Percentiles rank a stretch among this genome's conserved stretches.
Conservation (phyloP, 2,113 vertebrate genomes). For the Hymenochirus boettgeri region DNA sequence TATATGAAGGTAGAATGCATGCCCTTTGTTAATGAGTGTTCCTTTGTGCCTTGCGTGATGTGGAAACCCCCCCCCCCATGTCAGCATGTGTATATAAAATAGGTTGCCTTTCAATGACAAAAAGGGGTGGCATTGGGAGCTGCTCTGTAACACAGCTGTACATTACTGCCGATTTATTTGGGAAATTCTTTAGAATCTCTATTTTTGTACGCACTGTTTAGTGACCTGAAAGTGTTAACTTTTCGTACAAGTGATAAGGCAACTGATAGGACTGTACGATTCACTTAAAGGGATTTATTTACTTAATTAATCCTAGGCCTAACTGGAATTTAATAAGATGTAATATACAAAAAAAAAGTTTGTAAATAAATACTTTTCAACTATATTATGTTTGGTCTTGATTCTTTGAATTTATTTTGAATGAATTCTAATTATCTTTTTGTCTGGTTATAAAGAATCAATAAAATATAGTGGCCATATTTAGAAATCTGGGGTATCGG, state of each 20-base stretch:
- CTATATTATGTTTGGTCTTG: constrained; percentile 46
- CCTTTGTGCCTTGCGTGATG: constrained; percentile 71
- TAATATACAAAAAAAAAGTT: constrained; percentile 53
- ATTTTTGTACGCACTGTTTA: constrained; percentile 90
- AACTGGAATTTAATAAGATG: constrained; percentile 55
- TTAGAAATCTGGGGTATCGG: too few species aligned
- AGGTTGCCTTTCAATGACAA: constrained; percentile 63
- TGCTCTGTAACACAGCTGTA: constrained; percentile 64
- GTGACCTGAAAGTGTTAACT: constrained; percentile 73
- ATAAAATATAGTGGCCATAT: too few species aligned
- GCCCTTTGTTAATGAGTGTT: constrained; percentile 61
- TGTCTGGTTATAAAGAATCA: too few species aligned
- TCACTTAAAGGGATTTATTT: constrained; percentile 50
- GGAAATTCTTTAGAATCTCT: constrained; percentile 73
- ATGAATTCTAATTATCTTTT: too few species aligned
- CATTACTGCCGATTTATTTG: constrained; percentile 78
- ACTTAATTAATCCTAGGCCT: constrained; percentile 61
- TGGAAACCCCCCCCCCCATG: constrained; percentile 60
- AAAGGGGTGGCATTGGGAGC: constrained; percentile 49
- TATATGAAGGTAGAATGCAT: constrained; percentile 57
- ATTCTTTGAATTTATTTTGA: too few species aligned
- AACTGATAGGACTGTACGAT: too few species aligned
- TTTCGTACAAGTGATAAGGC: too few species aligned
- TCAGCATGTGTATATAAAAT: constrained; percentile 72
- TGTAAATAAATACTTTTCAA: constrained; percentile 73